Evolutionary conservation across 1,140 invertebrate species (phyloP), one percentile per base, ranked within the genome.

Genomic region (Eupristina koningsbergeri): DNA sequence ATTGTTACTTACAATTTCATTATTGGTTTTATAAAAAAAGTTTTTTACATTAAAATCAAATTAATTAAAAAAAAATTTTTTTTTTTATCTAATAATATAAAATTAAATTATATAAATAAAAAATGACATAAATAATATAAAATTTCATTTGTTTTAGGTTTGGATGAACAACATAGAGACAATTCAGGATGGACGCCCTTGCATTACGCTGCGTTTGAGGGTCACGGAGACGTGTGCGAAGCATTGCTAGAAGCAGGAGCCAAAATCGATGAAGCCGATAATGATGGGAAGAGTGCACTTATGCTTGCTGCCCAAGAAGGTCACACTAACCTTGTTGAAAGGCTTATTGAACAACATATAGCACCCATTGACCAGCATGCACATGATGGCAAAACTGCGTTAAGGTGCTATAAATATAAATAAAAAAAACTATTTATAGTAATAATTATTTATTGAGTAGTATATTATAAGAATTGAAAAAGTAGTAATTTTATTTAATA

Each of bases 131-230:
- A 64, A 29, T 41, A 41, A 78, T 29, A 47, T 22, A 64, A 45
- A n/a, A 39, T 36, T 50, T 3, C 26, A 63, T 78, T 58, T 36
- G 64, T 15, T 78, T 80, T 53, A 93, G 96, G 98, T 2, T 91
- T 99, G 58, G 98, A 98, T 89, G 97, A 98, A 89, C 96, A 97
- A 84, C 97, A 98, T 89, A 93, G 97, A 47, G 97, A 97, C 87
- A 97, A 98, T 93, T 96, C 96, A 0, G 98, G 98, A 0, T 98
- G 97, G 97, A 98, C 97, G 8, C 97, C 98, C 5, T 90, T 99
- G 47, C 98, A 99, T 90, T 98, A 97, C 87, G 96, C 97, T 15
- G 97, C 98, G 34, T 98, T 98, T 88, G 98, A 99, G 93, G 97
- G 97, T 47, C 98, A 99, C 90, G 92, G 94, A 80, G 96, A 97